Base-by-base conservation (phyloP, 2,888 invertebrate species). In the Odontomyia ornata region DNA sequence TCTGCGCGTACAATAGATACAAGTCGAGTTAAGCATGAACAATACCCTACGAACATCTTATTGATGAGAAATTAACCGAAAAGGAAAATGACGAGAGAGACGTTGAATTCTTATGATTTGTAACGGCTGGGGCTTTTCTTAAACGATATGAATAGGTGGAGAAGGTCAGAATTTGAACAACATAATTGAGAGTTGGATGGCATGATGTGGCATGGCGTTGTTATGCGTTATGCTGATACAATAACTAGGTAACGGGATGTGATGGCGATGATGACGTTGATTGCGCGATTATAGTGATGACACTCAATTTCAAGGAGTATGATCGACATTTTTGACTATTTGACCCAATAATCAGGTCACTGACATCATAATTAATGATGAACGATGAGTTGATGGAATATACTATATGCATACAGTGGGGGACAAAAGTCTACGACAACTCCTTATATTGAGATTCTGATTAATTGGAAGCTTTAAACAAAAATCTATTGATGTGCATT, bases 121-220 rank as follows among this genome's bases (percentile, higher is more conserved):
- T 46, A 67, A 46, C 46, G 69, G 47, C 46, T 69, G 25, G 28
- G 30, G 4, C n/a, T 52, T 52, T n/a, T 36, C 36, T 36, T 36
- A 36, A 9, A 3, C 3, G 36, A 36, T 36, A 36, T 27, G 27
- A 60, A 47, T 65, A 73, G 78, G 73, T 73, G 78, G 76, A 47
- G 69, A 65, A 76, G 78, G 76, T 78, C 76, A 76, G 46, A 72
- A 52, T 75, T 73, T 57, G 76, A 76, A 78, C 78, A 78, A 78
- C 78, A 76, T 78, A 78, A 78, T 78, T 76, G 78, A 43, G 76
- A 47, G 47, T n/a, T 36, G n/a, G 43, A 65, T 43, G 43, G 62
- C 28, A 25, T 36, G 43, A 18, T 65, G 28, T 27, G n/a, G 18
- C 15, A n/a, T 36, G 36, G 9, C 36, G 36, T 36, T 36, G 36